A percentile compares a stretch with the other conserved stretches of the same genome.
phyloP scores from a whole-genome alignment of 2,888 invertebrate species.

The Cremastinae sp. region DNA sequence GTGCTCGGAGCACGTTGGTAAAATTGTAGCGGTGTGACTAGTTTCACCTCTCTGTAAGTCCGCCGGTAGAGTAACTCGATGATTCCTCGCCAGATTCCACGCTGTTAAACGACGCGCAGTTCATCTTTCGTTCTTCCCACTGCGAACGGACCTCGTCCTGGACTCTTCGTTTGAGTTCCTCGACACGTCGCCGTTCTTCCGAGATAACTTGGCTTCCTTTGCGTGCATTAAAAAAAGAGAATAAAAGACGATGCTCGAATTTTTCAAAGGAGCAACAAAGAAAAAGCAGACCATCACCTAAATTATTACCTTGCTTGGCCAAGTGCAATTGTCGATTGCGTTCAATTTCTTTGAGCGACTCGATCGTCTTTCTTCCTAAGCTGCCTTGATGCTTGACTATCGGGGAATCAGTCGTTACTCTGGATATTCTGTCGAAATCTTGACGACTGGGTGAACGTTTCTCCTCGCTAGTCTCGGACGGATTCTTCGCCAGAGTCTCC shows the following conservation, averaged over 20 bases:
- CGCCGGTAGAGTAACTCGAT: slow-evolving; percentile 82
- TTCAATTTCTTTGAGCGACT: slow-evolving; percentile 94
- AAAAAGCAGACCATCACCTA: background rate
- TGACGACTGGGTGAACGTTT: slow-evolving; percentile 88
- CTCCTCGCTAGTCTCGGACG: slow-evolving; percentile 70
- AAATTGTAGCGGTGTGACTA: background rate
- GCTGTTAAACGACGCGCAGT: slow-evolving; percentile 85
- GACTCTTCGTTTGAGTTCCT: slow-evolving; percentile 91
- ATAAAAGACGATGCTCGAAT: too few species aligned
- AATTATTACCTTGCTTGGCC: slow-evolving; percentile 91
- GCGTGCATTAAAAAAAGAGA: background rate
- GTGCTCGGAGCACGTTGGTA: background rate
- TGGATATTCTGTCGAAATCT: slow-evolving; percentile 93
- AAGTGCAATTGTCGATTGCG: slow-evolving; percentile 91
- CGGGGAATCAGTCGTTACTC: slow-evolving; percentile 92
- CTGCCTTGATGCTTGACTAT: slow-evolving; percentile 85
- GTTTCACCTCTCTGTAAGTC: slow-evolving; percentile 81
- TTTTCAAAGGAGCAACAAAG: background rate
- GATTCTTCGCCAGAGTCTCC: slow-evolving; percentile 77
- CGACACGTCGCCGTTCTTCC: slow-evolving; percentile 92
- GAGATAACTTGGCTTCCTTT: slow-evolving; percentile 94
- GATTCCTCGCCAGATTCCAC: slow-evolving; percentile 84
- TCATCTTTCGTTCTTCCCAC: slow-evolving; percentile 87
- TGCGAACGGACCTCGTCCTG: slow-evolving; percentile 94
- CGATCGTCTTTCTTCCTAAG: slow-evolving; percentile 89